Conservation (phyloP, 92 coral and sea anemone genomes). For the Palythoa caribaeorum region DNA sequence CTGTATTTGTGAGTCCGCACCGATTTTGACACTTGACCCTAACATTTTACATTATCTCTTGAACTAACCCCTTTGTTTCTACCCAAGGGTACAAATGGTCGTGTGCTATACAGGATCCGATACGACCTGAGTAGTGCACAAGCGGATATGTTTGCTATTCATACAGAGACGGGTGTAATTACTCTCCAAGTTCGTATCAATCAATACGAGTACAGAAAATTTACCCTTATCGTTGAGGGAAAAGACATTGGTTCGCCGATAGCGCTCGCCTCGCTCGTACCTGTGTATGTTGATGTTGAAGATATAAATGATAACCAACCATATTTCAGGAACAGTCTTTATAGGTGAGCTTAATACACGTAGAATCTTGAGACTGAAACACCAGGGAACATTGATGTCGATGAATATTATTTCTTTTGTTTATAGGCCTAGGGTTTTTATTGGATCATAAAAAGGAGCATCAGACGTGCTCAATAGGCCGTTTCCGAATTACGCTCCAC, state of each 20-base stretch:
- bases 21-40: too few species aligned
- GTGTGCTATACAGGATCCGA: slow-evolving; percentile 81
- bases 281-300: slow-evolving; percentile 83
- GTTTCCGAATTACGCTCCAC: too few species aligned
- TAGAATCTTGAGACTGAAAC: neutral
- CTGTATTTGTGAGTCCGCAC: too few species aligned
- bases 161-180: slow-evolving; percentile 83
- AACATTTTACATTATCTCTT: neutral
- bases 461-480: too few species aligned
- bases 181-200: slow-evolving; percentile 77
- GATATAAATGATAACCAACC: slow-evolving; percentile 94
- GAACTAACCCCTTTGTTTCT: neutral
- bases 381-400: too few species aligned
- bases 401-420: too few species aligned
- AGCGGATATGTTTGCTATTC: slow-evolving; percentile 77
- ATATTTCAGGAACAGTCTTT: slow-evolving; percentile 62
- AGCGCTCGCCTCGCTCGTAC: slow-evolving; percentile 82
- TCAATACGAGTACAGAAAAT: slow-evolving; percentile 77
- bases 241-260: slow-evolving; percentile 88
- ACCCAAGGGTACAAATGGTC: slow-evolving; percentile 83
- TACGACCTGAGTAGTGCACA: slow-evolving; percentile 67
- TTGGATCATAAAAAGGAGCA: too few species aligned
- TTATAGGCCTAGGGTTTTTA: too few species aligned
- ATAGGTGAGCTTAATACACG: slow-evolving; percentile 65
- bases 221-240: slow-evolving; percentile 84